A percentile compares a stretch with the other conserved stretches of the same genome.
Conservation (phyloP, 2,113 vertebrate species). For the Neogobius melanostomus region DNA sequence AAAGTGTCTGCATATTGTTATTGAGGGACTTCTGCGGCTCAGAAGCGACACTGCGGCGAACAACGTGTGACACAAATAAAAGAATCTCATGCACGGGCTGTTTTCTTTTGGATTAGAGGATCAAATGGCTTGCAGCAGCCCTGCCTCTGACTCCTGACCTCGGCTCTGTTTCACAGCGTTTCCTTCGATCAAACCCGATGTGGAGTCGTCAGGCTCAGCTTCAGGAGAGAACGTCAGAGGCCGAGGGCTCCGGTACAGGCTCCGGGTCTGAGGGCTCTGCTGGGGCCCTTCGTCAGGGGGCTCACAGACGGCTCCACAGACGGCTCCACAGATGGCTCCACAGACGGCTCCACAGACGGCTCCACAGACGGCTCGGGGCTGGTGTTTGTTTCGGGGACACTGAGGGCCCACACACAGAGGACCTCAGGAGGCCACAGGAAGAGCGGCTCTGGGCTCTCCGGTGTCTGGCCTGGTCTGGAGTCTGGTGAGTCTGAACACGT, state of each 20-base stretch:
- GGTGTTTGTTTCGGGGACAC: slow-evolving; percentile 47
- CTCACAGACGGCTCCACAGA: slow-evolving; percentile 34
- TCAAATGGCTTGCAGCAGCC: not conserved
- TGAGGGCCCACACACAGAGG: not conserved
- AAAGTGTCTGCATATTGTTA: too few species aligned
- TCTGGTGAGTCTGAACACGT: slow-evolving; percentile 58
- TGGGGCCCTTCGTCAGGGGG: slow-evolving; percentile 45
- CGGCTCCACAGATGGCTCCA: slow-evolving; percentile 36
- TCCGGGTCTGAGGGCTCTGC: slow-evolving; percentile 57
- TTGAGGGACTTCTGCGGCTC: too few species aligned
- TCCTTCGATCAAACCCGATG: slow-evolving; percentile 66
- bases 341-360: slow-evolving; percentile 33
- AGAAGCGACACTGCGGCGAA: too few species aligned
- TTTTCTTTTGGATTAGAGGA: not conserved
- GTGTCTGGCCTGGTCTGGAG: slow-evolving; percentile 64
- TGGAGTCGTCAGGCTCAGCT: slow-evolving; percentile 32
- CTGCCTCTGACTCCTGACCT: too few species aligned
- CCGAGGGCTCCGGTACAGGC: slow-evolving; percentile 48
- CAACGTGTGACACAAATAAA: too few species aligned
- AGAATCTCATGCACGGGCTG: too few species aligned
- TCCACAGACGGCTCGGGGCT: slow-evolving; percentile 48
- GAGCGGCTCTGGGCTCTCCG: slow-evolving; percentile 16
- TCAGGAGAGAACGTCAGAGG: not conserved
- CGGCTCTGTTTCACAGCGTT: not conserved
- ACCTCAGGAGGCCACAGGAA: slow-evolving; percentile 51